phyloP scores from a whole-genome alignment of 2,113 vertebrate species.

The Ia io region DNA sequence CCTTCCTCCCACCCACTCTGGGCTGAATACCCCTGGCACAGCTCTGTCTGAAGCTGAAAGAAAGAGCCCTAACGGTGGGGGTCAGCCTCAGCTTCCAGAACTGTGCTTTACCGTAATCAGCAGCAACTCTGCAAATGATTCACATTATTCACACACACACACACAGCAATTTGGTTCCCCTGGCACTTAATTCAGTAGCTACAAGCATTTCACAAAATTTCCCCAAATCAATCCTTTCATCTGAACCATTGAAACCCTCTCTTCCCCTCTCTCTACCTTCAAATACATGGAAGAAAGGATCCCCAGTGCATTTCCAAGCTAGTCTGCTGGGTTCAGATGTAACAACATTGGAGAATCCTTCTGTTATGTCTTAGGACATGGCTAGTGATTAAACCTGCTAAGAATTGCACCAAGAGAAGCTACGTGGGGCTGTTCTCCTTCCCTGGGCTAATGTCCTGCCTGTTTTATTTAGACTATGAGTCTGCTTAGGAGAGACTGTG shows the following conservation, averaged over 20 bases:
- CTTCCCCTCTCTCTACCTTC: background rate
- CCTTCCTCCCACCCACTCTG: background rate
- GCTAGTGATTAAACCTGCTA: background rate
- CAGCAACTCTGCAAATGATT: background rate
- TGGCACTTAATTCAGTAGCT: background rate
- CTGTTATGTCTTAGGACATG: background rate
- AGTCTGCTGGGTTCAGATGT: background rate
- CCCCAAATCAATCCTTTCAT: background rate
- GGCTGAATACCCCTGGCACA: background rate
- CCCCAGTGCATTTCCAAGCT: background rate
- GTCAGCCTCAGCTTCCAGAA: background rate
- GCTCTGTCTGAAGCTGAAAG: background rate
- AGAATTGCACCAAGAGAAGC: background rate
- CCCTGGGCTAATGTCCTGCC: background rate
- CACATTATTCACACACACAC: background rate
- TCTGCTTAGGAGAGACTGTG: conserved; percentile 19
- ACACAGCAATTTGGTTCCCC: background rate
- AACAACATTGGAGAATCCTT: background rate
- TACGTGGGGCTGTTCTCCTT: background rate
- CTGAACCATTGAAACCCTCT: background rate
- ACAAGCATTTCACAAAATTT: conserved; percentile 21
- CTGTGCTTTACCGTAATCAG: background rate
- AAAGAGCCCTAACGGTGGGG: background rate
- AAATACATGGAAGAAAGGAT: background rate
- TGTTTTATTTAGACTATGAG: background rate